These are phyloP conservation scores for Myripristis murdjan DNA, from an alignment of 2,797 vertebrate genomes.

Conservation along the genomic window DNA sequence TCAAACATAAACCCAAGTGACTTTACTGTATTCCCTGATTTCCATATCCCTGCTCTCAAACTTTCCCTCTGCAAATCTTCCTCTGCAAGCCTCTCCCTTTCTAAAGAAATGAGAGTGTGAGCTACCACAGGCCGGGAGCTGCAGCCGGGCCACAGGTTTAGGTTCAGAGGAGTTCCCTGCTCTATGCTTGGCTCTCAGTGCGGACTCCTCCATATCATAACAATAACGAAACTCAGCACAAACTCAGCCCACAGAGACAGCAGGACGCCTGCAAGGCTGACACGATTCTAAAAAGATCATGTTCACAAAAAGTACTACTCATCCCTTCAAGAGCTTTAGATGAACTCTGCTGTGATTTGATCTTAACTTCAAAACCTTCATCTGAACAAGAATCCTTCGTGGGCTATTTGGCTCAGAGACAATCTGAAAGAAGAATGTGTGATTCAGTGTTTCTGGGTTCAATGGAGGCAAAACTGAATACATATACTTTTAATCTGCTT, in stretches of 20 bases:
- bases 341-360: constrained; percentile 8
- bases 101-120: not conserved
- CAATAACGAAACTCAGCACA: not conserved
- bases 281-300: not conserved
- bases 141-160: not conserved
- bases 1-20: too few relatives aligned
- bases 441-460: not conserved
- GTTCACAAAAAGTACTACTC: constrained; percentile 1
- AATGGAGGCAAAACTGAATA: not conserved
- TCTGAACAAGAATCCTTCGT: not conserved
- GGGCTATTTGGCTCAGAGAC: not conserved
- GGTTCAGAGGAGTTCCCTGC: not conserved
- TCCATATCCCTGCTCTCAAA: not conserved
- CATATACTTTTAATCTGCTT: not conserved
- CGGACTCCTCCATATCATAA: not conserved
- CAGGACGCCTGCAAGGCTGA: too few relatives aligned
- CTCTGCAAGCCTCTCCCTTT: not conserved
- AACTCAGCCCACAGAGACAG: too few relatives aligned
- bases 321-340: not conserved
- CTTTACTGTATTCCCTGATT: not conserved
- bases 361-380: not conserved
- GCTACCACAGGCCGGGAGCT: not conserved
- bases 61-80: not conserved
- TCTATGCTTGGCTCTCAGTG: not conserved
- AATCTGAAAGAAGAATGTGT: not conserved